Evolutionary conservation across 1,140 invertebrate genomes (phyloP).

Genomic region (Argopecten irradians): DNA sequence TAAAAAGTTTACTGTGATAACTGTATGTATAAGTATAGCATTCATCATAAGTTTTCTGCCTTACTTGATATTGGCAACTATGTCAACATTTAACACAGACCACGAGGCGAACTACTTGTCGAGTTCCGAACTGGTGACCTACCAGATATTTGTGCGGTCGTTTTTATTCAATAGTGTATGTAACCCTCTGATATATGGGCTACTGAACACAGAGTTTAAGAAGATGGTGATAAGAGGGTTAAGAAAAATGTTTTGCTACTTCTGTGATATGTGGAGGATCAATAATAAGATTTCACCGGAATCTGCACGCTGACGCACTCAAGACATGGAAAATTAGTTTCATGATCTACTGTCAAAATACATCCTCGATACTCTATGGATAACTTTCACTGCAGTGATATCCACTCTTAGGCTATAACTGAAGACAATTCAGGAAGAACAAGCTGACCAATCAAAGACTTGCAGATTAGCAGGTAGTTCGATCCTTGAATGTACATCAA

Average conservation of each 20-base stretch:
- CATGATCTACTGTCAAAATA: no score
- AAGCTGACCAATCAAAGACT: no score
- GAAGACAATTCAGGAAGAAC: no score
- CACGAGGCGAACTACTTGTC: constrained; percentile 19
- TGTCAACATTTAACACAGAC: not conserved
- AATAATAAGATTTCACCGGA: not conserved
- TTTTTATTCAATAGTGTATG: constrained; percentile 15
- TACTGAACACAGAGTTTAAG: not conserved
- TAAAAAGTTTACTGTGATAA: constrained; percentile 13
- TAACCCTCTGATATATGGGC: not conserved
- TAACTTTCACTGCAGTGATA: no score
- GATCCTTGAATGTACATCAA: no score
- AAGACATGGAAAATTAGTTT: no score
- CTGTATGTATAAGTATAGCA: constrained; percentile 8
- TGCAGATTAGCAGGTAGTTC: no score
- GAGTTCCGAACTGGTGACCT: constrained; percentile 16
- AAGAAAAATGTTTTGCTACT: not conserved
- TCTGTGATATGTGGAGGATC: not conserved
- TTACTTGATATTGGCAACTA: constrained; percentile 9
- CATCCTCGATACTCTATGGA: no score
- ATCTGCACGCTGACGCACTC: not conserved
- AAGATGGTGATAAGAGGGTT: not conserved
- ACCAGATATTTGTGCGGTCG: constrained; percentile 19
- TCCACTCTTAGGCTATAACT: no score
- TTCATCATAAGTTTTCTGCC: constrained; percentile 36